Base-by-base conservation (phyloP, 2,888 invertebrate species). In the Drosophila mimica region DNA sequence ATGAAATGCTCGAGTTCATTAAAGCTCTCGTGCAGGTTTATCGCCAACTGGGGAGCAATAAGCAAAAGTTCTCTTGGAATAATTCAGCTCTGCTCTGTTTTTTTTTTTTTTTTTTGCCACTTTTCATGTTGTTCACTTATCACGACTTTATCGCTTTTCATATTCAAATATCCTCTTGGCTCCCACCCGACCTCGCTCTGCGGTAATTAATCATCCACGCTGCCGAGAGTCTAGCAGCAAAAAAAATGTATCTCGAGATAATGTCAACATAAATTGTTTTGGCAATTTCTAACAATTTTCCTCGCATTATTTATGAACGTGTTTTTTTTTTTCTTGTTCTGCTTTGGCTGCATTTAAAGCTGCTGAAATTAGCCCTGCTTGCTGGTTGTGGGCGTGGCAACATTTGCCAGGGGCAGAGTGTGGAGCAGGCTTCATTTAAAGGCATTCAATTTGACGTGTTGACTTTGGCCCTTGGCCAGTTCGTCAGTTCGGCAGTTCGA, bases 251-350 rank as follows among this genome's bases (percentile, higher is more conserved):
- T 91, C 91, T 83, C 70, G 91, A 92, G 92, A 92, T 92, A 93
- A 92, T 92, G 93, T 92, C 92, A 93, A 91, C 92, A 92, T 92
- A 92, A 92, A 92, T 92, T 92, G 92, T 90, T 92, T 92, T 88
- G 90, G 92, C 91, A 92, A 92, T 92, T 92, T 92, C 81, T 86
- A 90, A 91, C 91, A 89, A 92, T 92, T 91, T 91, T 86, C 82
- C 82, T 56, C 83, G 85, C 83, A 88, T 91, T 91, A 91, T 91
- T 92, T 91, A 90, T 87, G 82, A 71, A 73, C 85, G 70, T 81
- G 83, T 82, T 48, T 51, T 17, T 25, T 53, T 49, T 43, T 33
- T 4, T 36, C n/a, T n/a, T n/a, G n/a, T n/a, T n/a, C n/a, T n/a
- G n/a, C n/a, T 5, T 1, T 28, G 13, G 2, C 30, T 11, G 58